Evolutionary conservation across 1,140 invertebrate species (phyloP), one percentile per base, ranked within the genome.

Genomic region (Zaprionus ornatus): DNA sequence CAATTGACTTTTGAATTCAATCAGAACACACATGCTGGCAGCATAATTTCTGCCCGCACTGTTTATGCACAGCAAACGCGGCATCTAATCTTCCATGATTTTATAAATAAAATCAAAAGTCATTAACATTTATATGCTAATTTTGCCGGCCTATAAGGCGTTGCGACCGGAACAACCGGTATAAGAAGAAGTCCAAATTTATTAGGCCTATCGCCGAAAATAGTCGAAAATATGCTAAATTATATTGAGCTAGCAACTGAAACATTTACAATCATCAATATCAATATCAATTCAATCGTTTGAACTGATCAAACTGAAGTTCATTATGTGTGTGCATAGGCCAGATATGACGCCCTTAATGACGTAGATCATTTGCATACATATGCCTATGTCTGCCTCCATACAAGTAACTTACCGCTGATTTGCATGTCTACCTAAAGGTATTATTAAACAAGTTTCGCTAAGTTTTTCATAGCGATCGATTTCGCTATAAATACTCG

Each of bases 1-100:
- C 64, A 54, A 75, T 69, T 72, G 69, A 74, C 60, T 80, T 80
- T 78, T 59, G 77, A 7, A 42, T 78, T 88, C 66, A 74, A 88
- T 88, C 83, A 87, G 37, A 15, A 15, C n/a, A 42, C n/a, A 17
- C 40, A 17, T 7, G 15, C n/a, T 42, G 40, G 17, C 17, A 21
- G 45, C 42, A 17, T 48, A 19, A 7, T 48, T 19, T 19, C 10
- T 10, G 37, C 9, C 0, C 42, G 5, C 17, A 45, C 42, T 45
- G n/a, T 45, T 27, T 27, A 6, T 27, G 25, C 25, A 27, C 29
- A 10, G 29, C 42, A 48, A 19, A 21, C 17, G 1, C 17, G 4
- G 6, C 40, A 42, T n/a, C n/a, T n/a, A 42, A 42, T 42, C 40
- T 17, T n/a, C 15, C 6, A 5, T 42, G 9, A 6, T 45, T 17